Evolutionary conservation across 1,140 invertebrate genomes (phyloP), one percentile per base, ranked within the genome.

Genomic region (Drosophila neocordata): DNA sequence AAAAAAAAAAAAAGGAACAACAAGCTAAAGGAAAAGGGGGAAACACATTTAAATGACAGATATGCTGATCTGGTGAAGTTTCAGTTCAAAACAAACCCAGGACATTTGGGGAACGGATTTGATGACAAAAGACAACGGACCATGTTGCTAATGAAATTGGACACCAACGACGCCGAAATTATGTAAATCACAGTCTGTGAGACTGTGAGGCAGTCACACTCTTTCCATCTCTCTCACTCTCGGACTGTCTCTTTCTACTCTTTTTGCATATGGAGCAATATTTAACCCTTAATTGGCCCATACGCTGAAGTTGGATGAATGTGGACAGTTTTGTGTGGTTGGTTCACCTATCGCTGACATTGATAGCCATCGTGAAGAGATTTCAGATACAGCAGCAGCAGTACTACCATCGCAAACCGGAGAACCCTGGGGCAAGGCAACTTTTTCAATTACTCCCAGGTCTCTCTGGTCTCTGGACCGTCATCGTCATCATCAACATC

Each of bases 201-300:
- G 34, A 52, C 65, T 31, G 69, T 55, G 31, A 69, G 69, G 57
- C 69, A 34, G 51, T 64, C 41, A 20, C n/a, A n/a, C 1, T 38
- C 12, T 38, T 9, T 11, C 41, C 7, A 8, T 48, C 15, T 20
- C 41, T 11, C 41, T 20, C n/a, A 0, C 4, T 18, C 4, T 18
- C 13, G 9, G 7, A 3, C 13, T 56, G 7, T 8, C 13, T 56
- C 53, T 56, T 15, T 1, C 22, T 41, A 44, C 59, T 48, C 51
- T 53, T 27, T 53, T 53, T 71, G 83, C 83, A 87, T 83, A 87
- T 88, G 79, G 75, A 73, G 79, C 41, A 88, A 82, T 77, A 84
- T 88, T 88, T 88, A 88, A 88, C 83, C 83, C 83, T 88, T 88
- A 88, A 88, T 88, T 88, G 83, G 83, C 83, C 69, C 80, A 79